Conservation (phyloP, 2,113 vertebrate species). For the Geococcyx californianus region DNA sequence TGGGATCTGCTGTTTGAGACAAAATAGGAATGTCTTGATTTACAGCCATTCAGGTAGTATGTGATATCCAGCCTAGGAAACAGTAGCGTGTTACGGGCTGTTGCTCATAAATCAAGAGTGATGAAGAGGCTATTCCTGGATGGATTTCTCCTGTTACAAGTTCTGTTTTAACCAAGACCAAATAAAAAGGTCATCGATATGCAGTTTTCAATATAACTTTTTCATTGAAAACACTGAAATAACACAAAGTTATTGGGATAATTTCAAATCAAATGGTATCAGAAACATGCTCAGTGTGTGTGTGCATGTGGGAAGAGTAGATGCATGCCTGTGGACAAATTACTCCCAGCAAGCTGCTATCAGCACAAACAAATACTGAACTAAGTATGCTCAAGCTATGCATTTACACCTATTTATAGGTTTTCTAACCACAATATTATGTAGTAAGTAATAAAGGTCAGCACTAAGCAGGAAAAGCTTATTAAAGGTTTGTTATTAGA, state of each 20-base stretch:
- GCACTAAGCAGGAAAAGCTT: constrained; percentile 26
- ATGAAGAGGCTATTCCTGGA: background rate
- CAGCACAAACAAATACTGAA: constrained; percentile 46
- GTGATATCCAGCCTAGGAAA: constrained; percentile 28
- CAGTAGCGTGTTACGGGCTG: constrained; percentile 37
- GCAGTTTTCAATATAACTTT: constrained; percentile 29
- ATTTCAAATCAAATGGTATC: constrained; percentile 38
- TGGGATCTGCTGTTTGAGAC: constrained; percentile 3
- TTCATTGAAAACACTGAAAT: constrained; percentile 29
- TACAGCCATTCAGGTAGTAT: constrained; percentile 12
- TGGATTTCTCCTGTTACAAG: background rate
- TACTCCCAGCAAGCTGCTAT: constrained; percentile 42
- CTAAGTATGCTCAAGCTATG: constrained; percentile 34
- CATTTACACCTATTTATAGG: constrained; percentile 21
- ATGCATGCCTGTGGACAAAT: background rate
- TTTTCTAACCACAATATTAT: constrained; percentile 12
- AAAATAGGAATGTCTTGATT: constrained; percentile 45
- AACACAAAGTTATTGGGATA: background rate
- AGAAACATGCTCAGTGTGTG: background rate
- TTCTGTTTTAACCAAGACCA: constrained; percentile 55
- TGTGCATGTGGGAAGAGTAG: background rate
- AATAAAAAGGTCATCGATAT: constrained; percentile 68
- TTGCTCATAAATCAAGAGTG: constrained; percentile 21
- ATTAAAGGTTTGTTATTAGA: constrained; percentile 29
- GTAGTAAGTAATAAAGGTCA: constrained; percentile 2